Evolutionary conservation across 2,888 invertebrate species (phyloP).

Genomic region (Polyommatus icarus): DNA sequence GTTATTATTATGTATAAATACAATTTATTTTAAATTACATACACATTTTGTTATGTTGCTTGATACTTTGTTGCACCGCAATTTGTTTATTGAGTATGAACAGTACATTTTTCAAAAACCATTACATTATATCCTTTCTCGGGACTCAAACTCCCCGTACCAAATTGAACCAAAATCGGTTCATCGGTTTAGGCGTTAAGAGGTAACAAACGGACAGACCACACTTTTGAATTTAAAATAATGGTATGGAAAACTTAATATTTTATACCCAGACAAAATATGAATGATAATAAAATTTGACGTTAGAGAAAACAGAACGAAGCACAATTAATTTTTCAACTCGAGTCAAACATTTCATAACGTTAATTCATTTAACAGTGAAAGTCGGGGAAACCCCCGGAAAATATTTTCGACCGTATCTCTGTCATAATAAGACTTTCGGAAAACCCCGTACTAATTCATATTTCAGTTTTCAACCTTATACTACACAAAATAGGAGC

Average conservation of each 20-base stretch:
- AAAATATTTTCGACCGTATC: constrained; percentile 19
- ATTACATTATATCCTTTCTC: too few species aligned
- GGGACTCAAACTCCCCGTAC: too few species aligned
- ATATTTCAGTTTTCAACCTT: not conserved
- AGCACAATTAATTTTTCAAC: constrained; percentile 11
- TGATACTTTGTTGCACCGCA: too few species aligned
- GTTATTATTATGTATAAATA: not conserved
- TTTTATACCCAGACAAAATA: not conserved
- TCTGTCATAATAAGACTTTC: not conserved
- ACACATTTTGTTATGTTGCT: too few species aligned
- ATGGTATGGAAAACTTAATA: not conserved
- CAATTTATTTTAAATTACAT: too few species aligned
- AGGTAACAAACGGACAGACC: too few species aligned
- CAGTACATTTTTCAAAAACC: too few species aligned
- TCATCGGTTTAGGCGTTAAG: too few species aligned
- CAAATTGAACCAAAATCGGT: too few species aligned
- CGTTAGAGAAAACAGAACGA: not conserved
- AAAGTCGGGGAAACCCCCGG: constrained; percentile 8
- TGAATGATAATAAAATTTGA: not conserved
- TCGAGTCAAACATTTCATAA: constrained; percentile 6
- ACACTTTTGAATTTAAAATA: too few species aligned
- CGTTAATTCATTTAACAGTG: constrained; percentile 10
- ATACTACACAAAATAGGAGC: not conserved
- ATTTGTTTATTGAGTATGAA: too few species aligned
- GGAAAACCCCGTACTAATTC: not conserved